phyloP scores from a whole-genome alignment of 2,888 invertebrate genomes.

The Nomada flava region DNA sequence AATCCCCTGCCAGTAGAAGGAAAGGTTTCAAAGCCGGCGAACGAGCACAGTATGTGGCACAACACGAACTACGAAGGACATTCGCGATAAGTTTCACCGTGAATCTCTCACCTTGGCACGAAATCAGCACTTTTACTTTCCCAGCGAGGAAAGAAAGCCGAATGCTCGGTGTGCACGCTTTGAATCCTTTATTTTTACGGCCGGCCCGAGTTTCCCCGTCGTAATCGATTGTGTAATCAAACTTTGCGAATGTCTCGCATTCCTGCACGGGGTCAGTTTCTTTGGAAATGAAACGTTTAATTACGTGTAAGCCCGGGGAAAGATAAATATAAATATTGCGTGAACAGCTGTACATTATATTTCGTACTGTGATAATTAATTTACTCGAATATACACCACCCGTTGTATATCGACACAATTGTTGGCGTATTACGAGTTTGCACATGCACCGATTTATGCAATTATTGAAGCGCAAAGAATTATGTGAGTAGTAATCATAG shows the following conservation, averaged over 20 bases:
- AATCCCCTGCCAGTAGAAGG: conserved; percentile 21
- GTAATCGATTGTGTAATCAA: conserved; percentile 38
- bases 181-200: conserved; percentile 49
- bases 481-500: too few species aligned
- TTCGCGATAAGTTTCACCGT: conserved; percentile 58
- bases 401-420: too few species aligned
- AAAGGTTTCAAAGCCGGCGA: background rate
- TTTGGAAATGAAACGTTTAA: background rate
- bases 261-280: background rate
- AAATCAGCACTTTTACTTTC: conserved; percentile 76
- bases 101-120: conserved; percentile 69
- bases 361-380: too few species aligned
- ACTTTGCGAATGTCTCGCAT: background rate
- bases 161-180: conserved; percentile 23
- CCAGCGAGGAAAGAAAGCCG: conserved; percentile 64
- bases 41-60: conserved; percentile 21
- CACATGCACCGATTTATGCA: too few species aligned
- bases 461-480: too few species aligned
- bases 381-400: too few species aligned
- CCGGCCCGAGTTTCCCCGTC: conserved; percentile 9
- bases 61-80: conserved; percentile 60
- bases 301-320: too few species aligned
- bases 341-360: too few species aligned
- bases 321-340: too few species aligned
- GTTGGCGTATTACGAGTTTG: too few species aligned